A percentile compares a stretch with the other conserved stretches of the same genome.
Conservation (phyloP, 2,113 vertebrate genomes). For the Aphyosemion australe region DNA sequence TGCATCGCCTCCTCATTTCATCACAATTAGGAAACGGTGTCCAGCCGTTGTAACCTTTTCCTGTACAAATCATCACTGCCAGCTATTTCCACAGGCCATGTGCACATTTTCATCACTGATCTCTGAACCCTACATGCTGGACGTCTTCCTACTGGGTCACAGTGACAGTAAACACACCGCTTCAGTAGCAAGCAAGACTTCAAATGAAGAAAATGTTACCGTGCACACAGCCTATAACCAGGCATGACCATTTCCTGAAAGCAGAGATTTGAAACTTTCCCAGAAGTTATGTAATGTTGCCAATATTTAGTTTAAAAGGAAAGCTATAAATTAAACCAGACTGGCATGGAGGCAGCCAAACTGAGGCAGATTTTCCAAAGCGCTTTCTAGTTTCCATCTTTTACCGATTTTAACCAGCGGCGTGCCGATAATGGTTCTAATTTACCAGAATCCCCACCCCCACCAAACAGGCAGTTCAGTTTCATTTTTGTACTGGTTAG, state of each 20-base stretch:
- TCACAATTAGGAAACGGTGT: conserved; percentile 56
- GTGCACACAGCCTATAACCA: conserved; percentile 26
- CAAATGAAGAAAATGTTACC: conserved; percentile 4
- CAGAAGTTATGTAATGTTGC: conserved; percentile 28
- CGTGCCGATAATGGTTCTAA: conserved; percentile 30
- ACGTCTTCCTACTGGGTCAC: conserved; percentile 55
- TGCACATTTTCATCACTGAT: conserved; percentile 12
- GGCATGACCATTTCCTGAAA: conserved; percentile 31
- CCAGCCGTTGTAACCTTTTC: conserved; percentile 31
- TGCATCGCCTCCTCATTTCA: conserved; percentile 41
- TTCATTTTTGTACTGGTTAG: conserved; percentile 49
- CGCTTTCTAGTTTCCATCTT: conserved; percentile 56
- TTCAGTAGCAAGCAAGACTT: conserved; percentile 19
- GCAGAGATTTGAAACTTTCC: conserved; percentile 24
- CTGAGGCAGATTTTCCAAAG: conserved; percentile 47
- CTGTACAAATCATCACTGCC: conserved; percentile 26
- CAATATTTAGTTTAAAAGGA: conserved; percentile 24
- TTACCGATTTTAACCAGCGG: conserved; percentile 58
- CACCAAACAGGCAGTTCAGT: conserved; percentile 39
- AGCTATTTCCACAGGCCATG: conserved; percentile 50
- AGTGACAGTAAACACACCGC: conserved; percentile 53
- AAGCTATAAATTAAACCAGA: conserved; percentile 28
- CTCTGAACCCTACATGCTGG: conserved; percentile 48
- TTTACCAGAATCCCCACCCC: conserved; percentile 48
- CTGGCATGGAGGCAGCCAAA: conserved; percentile 18